Evolutionary conservation across 2,888 invertebrate genomes (phyloP), one percentile per base, ranked within the genome.

Genomic region (Gastracanthus pulcherrimus): DNA sequence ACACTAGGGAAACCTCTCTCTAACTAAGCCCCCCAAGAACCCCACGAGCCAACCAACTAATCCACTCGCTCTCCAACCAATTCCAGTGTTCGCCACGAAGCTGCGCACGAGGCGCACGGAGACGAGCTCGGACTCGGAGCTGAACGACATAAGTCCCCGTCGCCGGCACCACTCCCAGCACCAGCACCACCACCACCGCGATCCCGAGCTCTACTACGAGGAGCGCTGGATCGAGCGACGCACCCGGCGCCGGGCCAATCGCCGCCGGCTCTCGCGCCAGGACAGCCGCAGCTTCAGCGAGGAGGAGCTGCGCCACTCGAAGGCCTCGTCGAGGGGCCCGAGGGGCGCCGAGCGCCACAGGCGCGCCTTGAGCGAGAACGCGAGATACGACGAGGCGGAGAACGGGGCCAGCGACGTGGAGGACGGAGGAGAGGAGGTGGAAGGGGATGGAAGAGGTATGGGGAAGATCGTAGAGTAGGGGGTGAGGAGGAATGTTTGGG

Each of bases 231-330:
- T 89, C 41, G 89, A 91, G 83, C 87, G 86, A 38, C 85, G 89
- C 55, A 89, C 88, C 0, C 85, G 88, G 26, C 84, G 87, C 48
- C 83, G 84, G 19, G 89, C 88, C 9, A 88, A 87, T 69, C 75
- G 85, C 9, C 86, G 83, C 60, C 87, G 87, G 38, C 75, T 89
- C 4, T 87, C 88, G 13, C 90, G 90, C 11, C 87, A 88, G 34
- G 90, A 89, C 55, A 92, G 91, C 84, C 88, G 91, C 0, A 92
- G 91, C 80, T 90, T 88, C 74, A 91, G 91, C 82, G 92, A 92
- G 80, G 92, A 91, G 76, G 90, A 91, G 84, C 85, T 90, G 84
- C 60, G 69, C 0, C 69, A 16, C n/a, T 66, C 94, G 2, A 93
- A 92, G 88, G 92, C 93, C 91, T 84, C 88, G 16, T 91, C 92